Conservation (phyloP, 2,797 vertebrate genomes). For the Eulemur coronatus region DNA sequence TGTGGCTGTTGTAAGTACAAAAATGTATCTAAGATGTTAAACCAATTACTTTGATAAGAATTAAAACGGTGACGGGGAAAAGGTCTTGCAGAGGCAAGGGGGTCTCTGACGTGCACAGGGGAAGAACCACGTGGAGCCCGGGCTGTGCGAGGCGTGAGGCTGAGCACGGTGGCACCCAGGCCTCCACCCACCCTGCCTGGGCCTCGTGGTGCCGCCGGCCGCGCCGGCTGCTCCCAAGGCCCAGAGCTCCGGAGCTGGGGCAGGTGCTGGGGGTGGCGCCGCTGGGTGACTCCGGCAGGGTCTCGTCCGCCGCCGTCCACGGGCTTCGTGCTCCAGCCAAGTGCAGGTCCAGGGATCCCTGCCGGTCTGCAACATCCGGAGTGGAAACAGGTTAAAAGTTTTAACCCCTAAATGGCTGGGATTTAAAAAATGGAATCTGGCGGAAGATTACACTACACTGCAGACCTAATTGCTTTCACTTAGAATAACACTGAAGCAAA, state of each 20-base stretch:
- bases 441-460: constrained; percentile 35
- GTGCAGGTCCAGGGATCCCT: no score
- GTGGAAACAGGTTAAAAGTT: not conserved
- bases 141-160: no score
- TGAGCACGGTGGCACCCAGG: no score
- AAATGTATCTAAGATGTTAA: not conserved
- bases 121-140: no score
- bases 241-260: no score
- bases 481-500: constrained; percentile 72
- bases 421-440: constrained; percentile 73
- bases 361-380: accelerated
- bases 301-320: no score
- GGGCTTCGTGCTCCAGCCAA: no score
- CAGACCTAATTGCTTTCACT: constrained; percentile 77
- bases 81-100: not conserved
- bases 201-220: no score
- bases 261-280: no score
- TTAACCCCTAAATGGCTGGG: constrained; percentile 29
- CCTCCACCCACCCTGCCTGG: no score
- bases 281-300: no score
- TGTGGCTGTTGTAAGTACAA: not conserved
- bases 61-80: not conserved
- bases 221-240: no score
- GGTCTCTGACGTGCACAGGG: accelerated
- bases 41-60: not conserved